phyloP scores from a whole-genome alignment of 1,140 invertebrate species.

The Oryctes rhinoceros region DNA sequence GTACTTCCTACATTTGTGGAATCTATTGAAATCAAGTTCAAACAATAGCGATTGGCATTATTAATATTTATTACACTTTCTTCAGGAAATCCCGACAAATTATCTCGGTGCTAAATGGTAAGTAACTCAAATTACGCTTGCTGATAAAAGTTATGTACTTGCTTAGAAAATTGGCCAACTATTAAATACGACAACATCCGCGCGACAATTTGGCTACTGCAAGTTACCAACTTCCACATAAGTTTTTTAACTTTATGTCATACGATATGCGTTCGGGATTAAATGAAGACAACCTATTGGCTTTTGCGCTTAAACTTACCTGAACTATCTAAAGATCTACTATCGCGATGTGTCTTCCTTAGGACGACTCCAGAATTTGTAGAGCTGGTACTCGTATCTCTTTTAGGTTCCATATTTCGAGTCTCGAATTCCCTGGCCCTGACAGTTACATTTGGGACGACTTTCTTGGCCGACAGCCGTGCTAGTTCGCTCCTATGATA shows the following conservation, averaged over 20 bases:
- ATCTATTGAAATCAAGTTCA: conserved; percentile 24
- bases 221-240: background rate
- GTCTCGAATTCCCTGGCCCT: conserved; percentile 79
- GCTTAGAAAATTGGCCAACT: too few relatives aligned
- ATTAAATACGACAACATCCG: too few relatives aligned
- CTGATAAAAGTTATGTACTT: too few relatives aligned
- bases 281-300: too few relatives aligned
- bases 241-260: too few relatives aligned
- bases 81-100: too few relatives aligned
- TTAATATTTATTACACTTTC: too few relatives aligned
- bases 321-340: conserved; percentile 62
- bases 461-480: conserved; percentile 72
- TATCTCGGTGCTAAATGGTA: too few relatives aligned
- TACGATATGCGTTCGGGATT: too few relatives aligned
- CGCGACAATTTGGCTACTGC: background rate
- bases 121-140: background rate
- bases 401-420: conserved; percentile 58
- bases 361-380: conserved; percentile 46
- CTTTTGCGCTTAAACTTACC: conserved; percentile 50
- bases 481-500: conserved; percentile 78
- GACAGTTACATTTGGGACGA: conserved; percentile 77
- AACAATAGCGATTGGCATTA: background rate
- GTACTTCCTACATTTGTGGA: conserved; percentile 46
- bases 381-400: conserved; percentile 49
- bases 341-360: conserved; percentile 58